A percentile compares a stretch with the other conserved stretches of the same genome.
Conservation (phyloP, 1,140 invertebrate genomes). For the Sminthurides bifidus region DNA sequence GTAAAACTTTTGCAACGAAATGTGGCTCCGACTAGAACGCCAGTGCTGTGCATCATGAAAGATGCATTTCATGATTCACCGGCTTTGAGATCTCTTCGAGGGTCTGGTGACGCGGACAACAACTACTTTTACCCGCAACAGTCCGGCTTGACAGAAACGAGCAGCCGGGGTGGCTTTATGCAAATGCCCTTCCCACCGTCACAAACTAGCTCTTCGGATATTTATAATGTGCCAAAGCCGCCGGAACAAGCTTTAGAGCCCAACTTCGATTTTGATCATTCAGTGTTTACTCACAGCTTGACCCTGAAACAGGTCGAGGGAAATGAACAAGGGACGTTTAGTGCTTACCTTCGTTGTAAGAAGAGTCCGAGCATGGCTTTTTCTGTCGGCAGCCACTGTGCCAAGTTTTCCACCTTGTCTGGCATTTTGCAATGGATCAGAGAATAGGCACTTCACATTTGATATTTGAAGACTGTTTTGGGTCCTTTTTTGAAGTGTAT, state of each 20-base stretch:
- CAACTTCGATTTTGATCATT: neutral
- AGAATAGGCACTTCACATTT: neutral
- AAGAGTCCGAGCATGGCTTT: slow-evolving; percentile 4
- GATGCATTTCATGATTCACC: no score
- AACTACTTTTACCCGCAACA: neutral
- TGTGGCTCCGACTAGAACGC: neutral
- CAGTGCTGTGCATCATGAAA: neutral
- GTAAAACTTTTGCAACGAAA: neutral
- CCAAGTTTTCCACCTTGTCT: slow-evolving; percentile 5
- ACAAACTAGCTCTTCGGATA: neutral
- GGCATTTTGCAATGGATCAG: slow-evolving; percentile 1
- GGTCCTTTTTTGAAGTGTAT: neutral
- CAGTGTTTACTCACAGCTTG: neutral
- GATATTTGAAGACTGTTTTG: neutral
- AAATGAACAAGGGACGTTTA: neutral
- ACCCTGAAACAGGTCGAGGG: neutral
- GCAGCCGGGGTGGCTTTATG: no score
- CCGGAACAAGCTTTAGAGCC: neutral
- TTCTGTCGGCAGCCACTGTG: neutral
- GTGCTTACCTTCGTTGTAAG: slow-evolving; percentile 5
- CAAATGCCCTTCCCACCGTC: no score
- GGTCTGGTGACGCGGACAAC: no score
- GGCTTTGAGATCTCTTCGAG: no score
- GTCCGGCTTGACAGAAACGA: neutral
- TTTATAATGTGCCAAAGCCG: neutral